phyloP scores from a whole-genome alignment of 1,140 invertebrate species.

The Drosophila santomea region DNA sequence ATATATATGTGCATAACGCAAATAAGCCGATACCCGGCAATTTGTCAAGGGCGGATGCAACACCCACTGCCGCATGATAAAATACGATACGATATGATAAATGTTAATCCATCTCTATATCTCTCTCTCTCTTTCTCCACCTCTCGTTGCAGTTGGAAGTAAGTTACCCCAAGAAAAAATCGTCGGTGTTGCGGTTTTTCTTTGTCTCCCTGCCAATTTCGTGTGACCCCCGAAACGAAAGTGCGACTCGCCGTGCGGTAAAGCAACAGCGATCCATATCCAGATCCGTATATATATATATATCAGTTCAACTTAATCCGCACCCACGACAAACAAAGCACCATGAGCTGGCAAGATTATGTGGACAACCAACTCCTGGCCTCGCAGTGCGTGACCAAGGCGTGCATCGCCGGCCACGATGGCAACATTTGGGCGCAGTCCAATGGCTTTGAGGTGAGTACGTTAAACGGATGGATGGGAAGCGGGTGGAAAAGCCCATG shows the following conservation, averaged over 20 bases:
- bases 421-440: constrained; percentile 98
- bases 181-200: constrained; percentile 62
- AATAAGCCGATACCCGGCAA: neutral
- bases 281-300: constrained; percentile 23
- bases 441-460: constrained; percentile 95
- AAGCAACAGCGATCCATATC: constrained; percentile 48
- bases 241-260: constrained; percentile 61
- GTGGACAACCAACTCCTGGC: constrained; percentile 98
- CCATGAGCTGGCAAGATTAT: constrained; percentile 99
- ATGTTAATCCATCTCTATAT: constrained; percentile 50
- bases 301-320: constrained; percentile 48
- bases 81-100: constrained; percentile 23
- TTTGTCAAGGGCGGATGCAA: constrained; percentile 2
- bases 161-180: constrained; percentile 66
- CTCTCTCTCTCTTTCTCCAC: constrained; percentile 60
- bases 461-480: neutral
- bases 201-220: constrained; percentile 64
- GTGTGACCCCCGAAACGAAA: constrained; percentile 47
- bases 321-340: constrained; percentile 64
- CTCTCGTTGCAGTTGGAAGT: constrained; percentile 75
- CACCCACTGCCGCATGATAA: too few relatives aligned
- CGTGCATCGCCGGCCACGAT: constrained; percentile 96
- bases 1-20: neutral
- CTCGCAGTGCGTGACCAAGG: constrained; percentile 96
- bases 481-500: too few relatives aligned